Percentiles rank a stretch among this genome's conserved stretches.
phyloP scores from a whole-genome alignment of 2,797 vertebrate species.

The Momotus momota region DNA sequence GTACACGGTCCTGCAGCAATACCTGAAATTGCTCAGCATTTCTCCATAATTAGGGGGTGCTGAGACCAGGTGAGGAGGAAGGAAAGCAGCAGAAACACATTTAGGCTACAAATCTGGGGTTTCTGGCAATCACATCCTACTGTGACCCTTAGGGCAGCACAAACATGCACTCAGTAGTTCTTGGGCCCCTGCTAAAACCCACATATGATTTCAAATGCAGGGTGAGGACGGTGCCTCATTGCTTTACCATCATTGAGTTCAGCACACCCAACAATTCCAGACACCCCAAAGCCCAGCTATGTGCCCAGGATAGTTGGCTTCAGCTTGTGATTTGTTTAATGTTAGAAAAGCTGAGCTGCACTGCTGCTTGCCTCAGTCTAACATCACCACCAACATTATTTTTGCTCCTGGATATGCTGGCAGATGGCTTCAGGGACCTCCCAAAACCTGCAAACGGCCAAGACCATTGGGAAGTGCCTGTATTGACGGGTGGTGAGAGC shows the following conservation, averaged over 20 bases:
- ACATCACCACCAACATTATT: neutral
- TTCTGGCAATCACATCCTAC: neutral
- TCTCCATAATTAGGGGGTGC: neutral
- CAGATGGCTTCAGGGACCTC: neutral
- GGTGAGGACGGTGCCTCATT: neutral
- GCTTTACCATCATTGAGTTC: neutral
- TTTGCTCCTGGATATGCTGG: neutral
- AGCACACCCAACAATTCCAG: neutral
- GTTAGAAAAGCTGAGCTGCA: neutral
- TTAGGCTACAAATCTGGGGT: neutral
- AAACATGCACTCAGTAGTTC: neutral
- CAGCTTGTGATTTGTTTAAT: neutral
- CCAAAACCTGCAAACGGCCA: neutral
- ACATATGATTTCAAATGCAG: fast-evolving
- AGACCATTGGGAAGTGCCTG: neutral
- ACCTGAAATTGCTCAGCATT: neutral
- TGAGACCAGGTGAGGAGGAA: neutral
- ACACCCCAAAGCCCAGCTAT: neutral
- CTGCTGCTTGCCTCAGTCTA: neutral
- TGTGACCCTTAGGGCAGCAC: neutral
- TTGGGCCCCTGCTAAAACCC: neutral
- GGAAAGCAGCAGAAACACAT: neutral
- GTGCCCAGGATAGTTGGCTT: neutral
- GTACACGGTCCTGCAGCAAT: fast-evolving
- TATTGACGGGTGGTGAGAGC: neutral